Conservation (phyloP, 2,113 vertebrate genomes). For the Pristiophorus japonicus region DNA sequence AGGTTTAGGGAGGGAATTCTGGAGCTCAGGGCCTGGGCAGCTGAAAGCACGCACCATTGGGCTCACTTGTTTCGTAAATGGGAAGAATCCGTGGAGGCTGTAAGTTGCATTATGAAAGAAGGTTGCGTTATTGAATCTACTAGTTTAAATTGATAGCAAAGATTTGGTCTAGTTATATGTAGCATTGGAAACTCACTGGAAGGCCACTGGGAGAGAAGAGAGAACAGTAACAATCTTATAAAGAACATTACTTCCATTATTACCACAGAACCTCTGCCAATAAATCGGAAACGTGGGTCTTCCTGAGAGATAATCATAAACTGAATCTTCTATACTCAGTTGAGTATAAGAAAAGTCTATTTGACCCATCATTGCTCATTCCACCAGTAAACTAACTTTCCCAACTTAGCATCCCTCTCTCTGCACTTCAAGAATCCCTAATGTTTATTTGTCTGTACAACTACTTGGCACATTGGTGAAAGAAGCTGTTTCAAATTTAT, state of each 20-base stretch:
- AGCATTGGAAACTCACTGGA: not conserved
- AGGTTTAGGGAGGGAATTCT: not conserved
- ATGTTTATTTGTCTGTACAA: not conserved
- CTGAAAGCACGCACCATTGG: not conserved
- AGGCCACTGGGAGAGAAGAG: not conserved
- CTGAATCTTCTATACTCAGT: not conserved
- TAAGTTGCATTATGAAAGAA: not conserved
- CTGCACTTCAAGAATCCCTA: not conserved
- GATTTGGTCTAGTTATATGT: no score
- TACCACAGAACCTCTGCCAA: not conserved
- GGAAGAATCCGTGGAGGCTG: not conserved
- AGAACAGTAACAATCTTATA: not conserved
- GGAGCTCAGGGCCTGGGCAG: not conserved
- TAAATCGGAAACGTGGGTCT: not conserved
- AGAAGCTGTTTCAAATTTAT: not conserved
- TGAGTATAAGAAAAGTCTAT: not conserved
- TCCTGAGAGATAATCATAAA: not conserved
- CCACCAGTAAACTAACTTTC: not conserved
- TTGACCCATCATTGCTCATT: not conserved
- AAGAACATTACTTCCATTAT: not conserved
- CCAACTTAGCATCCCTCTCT: not conserved
- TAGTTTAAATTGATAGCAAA: no score
- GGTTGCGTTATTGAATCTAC: no score
- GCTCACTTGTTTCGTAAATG: not conserved
- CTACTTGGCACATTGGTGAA: not conserved